Conservation (phyloP, 2,797 vertebrate species). For the Alfaro cultratus region DNA sequence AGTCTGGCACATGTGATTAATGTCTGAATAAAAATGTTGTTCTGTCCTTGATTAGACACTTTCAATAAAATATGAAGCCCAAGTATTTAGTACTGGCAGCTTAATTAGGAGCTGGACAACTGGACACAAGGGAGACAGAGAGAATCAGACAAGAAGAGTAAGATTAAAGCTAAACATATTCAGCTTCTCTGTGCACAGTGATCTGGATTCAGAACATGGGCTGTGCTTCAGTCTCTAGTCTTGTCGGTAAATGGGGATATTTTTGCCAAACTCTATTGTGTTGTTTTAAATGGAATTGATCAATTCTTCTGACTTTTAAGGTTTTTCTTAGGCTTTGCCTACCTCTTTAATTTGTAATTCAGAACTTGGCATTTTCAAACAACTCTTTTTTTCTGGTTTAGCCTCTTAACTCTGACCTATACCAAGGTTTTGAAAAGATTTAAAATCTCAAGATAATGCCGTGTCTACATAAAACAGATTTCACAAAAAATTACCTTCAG, state of each 20-base stretch:
- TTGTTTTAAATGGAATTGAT: neutral
- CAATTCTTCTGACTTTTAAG: neutral
- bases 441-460: neutral
- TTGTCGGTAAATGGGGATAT: neutral
- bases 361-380: neutral
- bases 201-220: neutral
- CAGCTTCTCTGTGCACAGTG: neutral
- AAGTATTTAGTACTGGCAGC: neutral
- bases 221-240: neutral
- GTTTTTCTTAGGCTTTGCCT: neutral
- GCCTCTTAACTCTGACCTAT: neutral
- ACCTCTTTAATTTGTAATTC: neutral
- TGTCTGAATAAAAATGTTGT: conserved; percentile 17
- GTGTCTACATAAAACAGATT: neutral
- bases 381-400: neutral
- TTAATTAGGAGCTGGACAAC: neutral
- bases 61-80: conserved; percentile 16
- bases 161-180: neutral
- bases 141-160: neutral
- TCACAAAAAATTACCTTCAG: no score
- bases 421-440: neutral
- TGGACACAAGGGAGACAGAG: neutral
- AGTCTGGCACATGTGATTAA: conserved; percentile 22
- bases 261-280: neutral
- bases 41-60: conserved; percentile 7